Percentiles rank a stretch among this genome's conserved stretches.
phyloP scores from a whole-genome alignment of 1,140 invertebrate species.

The Drosophila sp. region DNA sequence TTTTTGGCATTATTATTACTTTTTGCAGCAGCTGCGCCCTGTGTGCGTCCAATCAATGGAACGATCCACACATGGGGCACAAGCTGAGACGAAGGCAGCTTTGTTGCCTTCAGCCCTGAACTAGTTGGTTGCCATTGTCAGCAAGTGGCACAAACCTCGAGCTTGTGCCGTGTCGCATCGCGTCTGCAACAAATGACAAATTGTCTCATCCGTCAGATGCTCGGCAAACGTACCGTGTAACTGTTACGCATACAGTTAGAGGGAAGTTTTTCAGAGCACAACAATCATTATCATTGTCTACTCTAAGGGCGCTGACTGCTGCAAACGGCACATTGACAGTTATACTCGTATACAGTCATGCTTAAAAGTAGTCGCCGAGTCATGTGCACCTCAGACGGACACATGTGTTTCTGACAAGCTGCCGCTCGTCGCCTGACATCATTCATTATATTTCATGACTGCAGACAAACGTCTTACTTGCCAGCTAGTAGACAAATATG shows the following conservation, averaged over 20 bases:
- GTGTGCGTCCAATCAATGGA: conserved; percentile 39
- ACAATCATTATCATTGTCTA: conserved; percentile 79
- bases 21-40: conserved; percentile 55
- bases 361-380: no score
- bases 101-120: conserved; percentile 12
- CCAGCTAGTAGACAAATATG: conserved; percentile 6
- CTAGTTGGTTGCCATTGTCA: conserved; percentile 55
- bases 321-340: conserved; percentile 46
- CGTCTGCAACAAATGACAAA: conserved; percentile 78
- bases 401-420: conserved; percentile 80
- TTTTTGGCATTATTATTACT: conserved; percentile 65
- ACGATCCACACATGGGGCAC: conserved; percentile 12
- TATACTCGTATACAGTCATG: conserved; percentile 1
- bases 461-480: conserved; percentile 63
- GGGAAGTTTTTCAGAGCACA: conserved; percentile 25
- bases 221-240: conserved; percentile 28
- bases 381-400: conserved; percentile 45
- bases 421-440: conserved; percentile 65
- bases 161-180: conserved; percentile 60
- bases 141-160: conserved; percentile 8
- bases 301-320: conserved; percentile 46
- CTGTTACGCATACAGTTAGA: conserved; percentile 49
- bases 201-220: conserved; percentile 72
- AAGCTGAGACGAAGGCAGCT: conserved; percentile 4
- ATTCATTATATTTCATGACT: conserved; percentile 79